Conservation (phyloP, 1,140 invertebrate species). For the Odontomachus brunneus region DNA sequence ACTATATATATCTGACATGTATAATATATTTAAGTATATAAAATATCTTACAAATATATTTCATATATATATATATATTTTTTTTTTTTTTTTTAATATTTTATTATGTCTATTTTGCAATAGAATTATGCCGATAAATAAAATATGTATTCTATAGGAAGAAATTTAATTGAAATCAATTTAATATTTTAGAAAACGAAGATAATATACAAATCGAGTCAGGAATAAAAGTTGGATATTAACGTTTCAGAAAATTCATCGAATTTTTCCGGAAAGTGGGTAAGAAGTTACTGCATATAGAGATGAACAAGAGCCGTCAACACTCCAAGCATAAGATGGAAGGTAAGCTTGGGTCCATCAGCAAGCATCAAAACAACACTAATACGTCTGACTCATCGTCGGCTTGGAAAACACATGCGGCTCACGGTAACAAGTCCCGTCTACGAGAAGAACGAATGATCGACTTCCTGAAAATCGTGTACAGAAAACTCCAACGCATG, state of each 20-base stretch:
- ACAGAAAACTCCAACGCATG: constrained; percentile 82
- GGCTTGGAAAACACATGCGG: constrained; percentile 71
- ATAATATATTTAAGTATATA: too few relatives aligned
- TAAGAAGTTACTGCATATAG: constrained; percentile 82
- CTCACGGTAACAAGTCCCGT: constrained; percentile 78
- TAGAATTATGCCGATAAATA: neutral
- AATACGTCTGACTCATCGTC: constrained; percentile 25
- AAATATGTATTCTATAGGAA: neutral
- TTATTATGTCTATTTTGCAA: too few relatives aligned
- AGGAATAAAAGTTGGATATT: constrained; percentile 21
- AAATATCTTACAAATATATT: too few relatives aligned
- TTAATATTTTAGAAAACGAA: neutral
- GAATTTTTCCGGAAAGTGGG: constrained; percentile 84
- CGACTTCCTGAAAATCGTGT: constrained; percentile 82
- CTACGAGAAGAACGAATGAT: constrained; percentile 83
- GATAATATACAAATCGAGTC: neutral
- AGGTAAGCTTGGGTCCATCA: constrained; percentile 28
- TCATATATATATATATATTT: too few relatives aligned
- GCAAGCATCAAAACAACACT: constrained; percentile 61
- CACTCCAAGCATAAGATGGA: constrained; percentile 64
- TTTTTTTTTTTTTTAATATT: too few relatives aligned
- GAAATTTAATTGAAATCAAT: neutral
- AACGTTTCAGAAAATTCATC: constrained; percentile 80
- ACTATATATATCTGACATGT: too few relatives aligned
- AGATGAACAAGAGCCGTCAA: constrained; percentile 80